Base-by-base conservation (phyloP, 2,888 invertebrate species). In the Chymomyza caudatula region DNA sequence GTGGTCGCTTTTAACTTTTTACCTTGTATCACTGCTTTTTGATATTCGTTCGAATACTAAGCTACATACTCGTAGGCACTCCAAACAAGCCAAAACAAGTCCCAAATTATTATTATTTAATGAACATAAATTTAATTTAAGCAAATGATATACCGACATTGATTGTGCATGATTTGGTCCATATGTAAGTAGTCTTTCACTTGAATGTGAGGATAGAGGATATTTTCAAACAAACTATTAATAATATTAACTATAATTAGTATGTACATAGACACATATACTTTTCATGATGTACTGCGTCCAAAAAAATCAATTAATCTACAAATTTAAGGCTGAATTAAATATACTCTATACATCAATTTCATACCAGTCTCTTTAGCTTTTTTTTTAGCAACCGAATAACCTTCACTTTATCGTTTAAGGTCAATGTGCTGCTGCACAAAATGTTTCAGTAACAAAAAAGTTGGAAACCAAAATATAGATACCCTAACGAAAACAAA, bases 61-160 rank as follows among this genome's bases (percentile, higher is more conserved):
- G 5, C 29, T 37, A 11, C 8, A 37, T 8, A 37, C 11, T 37
- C 29, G 29, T 25, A 4, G 5, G 29, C 11, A 37, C 11, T 37
- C 11, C 29, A 89, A 89, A 91, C 74, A 78, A 77, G 85, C 78
- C 78, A 64, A 74, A 44, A 67, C 63, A 52, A 23, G 23, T 13
- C 20, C 8, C 20, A 53, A 13, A 25, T 3, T 13, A 2, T 13
- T 51, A 51, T 0, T 51, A 51, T 1, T 0, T 6, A 4, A 19
- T 1, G 15, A 51, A 19, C 11, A 19, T 13, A 19, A 51, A 19
- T 19, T 5, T 53, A 52, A 20, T n/a, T n/a, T n/a, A n/a, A n/a
- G n/a, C n/a, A n/a, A n/a, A n/a, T n/a, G n/a, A n/a, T n/a, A n/a
- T n/a, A n/a, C n/a, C n/a, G n/a, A n/a, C n/a, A n/a, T n/a, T n/a